These are phyloP conservation scores for Exocentrus adspersus DNA, from an alignment of 2,888 invertebrate genomes.

Conservation along the genomic window DNA sequence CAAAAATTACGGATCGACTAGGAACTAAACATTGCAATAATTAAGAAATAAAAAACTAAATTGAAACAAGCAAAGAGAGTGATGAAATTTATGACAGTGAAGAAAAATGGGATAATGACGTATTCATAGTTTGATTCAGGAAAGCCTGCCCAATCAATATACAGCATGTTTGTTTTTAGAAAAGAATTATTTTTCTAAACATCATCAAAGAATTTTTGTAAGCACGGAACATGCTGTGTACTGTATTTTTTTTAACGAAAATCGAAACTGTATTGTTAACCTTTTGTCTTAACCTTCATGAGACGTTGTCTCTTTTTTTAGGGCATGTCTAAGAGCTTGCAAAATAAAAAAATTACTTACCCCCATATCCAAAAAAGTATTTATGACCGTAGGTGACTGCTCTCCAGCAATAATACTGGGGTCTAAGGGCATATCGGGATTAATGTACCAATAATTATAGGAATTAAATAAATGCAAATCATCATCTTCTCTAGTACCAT, in stretches of 20 bases:
- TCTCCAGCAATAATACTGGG: slow-evolving; percentile 59
- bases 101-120: not conserved
- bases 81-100: slow-evolving; percentile 5
- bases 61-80: not conserved
- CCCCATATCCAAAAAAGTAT: slow-evolving; percentile 32
- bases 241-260: not conserved
- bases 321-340: slow-evolving; percentile 21
- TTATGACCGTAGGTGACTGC: slow-evolving; percentile 27
- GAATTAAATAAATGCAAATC: slow-evolving; percentile 65
- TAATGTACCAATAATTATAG: slow-evolving; percentile 68
- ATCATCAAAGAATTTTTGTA: too few species aligned
- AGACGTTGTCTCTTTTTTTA: not conserved
- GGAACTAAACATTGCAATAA: slow-evolving; percentile 24
- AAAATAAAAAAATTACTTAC: slow-evolving; percentile 38
- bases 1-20: slow-evolving; percentile 25
- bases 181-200: too few species aligned
- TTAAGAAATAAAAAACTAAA: slow-evolving; percentile 4
- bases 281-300: too few species aligned
- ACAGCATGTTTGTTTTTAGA: not conserved
- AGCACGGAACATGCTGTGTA: too few species aligned
- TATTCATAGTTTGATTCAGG: not conserved
- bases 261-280: not conserved
- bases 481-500: slow-evolving; percentile 50
- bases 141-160: not conserved
- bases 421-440: slow-evolving; percentile 66